Evolutionary conservation across 2,113 vertebrate genomes (phyloP), one percentile per base, ranked within the genome.

Genomic region (Lamprotornis superbus): DNA sequence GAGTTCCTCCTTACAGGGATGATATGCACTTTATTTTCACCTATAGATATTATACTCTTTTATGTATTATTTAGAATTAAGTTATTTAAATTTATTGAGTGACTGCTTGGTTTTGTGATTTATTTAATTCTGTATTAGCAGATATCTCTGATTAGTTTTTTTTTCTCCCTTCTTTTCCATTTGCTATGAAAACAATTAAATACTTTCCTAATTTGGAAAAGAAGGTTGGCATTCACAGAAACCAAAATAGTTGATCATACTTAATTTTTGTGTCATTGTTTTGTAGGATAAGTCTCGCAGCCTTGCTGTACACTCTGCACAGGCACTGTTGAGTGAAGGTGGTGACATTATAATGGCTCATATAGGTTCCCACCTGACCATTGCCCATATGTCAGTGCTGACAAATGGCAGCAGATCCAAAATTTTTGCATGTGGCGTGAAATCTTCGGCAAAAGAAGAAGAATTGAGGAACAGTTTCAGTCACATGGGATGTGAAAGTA

Each of bases 271-370:
- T 78, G 10, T 59, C 30, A 7, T 91, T 96, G 33, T 96, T 91
- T 95, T 78, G 7, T 40, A 99, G 99, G 99, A 99, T 89, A 99
- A 99, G 94, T 98, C 98, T 59, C 98, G 99, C 96, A 98, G 98
- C 88, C 95, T 99, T 9, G 98, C 98, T 60, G 98, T 98, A 4
- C 98, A 98, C 57, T 96, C 98, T 24, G 98, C 97, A 15, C 97
- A 89, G 86, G 96, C 97, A 3, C 95, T 98, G 91, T 20, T 99
- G 97, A 97, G 93, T 60, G 91, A 93, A 15, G 98, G 97, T 10
- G 98, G 98, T 23, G 98, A 99, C 27, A 31, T 99, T 65, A 95
- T 99, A 49, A 94, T 99, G 97, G 98, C 97, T 68, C 99, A 98
- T 23, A 56, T 79, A 39, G 98, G 98, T 68, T 99, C 99, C 3